phyloP scores from a whole-genome alignment of 2,113 vertebrate species.

The Meriones unguiculatus region DNA sequence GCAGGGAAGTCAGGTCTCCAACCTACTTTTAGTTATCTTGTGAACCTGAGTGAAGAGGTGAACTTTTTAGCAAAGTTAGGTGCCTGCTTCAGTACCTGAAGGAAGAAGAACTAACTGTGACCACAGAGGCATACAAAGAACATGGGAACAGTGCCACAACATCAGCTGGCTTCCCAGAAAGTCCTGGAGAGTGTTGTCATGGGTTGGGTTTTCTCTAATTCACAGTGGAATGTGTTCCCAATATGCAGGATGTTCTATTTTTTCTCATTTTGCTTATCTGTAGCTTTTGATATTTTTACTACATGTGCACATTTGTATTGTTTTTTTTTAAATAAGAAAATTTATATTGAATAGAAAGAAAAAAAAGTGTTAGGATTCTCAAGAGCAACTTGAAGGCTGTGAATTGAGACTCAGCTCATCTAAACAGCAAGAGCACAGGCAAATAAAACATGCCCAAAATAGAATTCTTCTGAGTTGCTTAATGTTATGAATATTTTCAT shows the following conservation, averaged over 20 bases:
- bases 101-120: background rate
- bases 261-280: background rate
- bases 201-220: background rate
- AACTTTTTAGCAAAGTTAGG: background rate
- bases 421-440: background rate
- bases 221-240: background rate
- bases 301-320: background rate
- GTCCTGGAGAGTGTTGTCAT: background rate
- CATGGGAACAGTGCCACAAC: background rate
- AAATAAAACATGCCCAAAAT: background rate
- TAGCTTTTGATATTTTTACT: constrained; percentile 3
- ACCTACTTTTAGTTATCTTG: background rate
- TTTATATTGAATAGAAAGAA: background rate
- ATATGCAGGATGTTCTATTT: background rate
- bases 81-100: background rate
- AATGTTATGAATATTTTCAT: background rate
- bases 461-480: background rate
- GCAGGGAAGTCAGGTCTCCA: background rate
- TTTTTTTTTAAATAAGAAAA: background rate
- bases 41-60: background rate
- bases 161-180: background rate
- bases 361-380: background rate
- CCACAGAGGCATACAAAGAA: background rate
- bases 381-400: background rate
- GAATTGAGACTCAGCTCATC: background rate